Percentiles rank a stretch among this genome's conserved stretches.
phyloP scores from a whole-genome alignment of 1,140 invertebrate genomes.

The Hirudo medicinalis region DNA sequence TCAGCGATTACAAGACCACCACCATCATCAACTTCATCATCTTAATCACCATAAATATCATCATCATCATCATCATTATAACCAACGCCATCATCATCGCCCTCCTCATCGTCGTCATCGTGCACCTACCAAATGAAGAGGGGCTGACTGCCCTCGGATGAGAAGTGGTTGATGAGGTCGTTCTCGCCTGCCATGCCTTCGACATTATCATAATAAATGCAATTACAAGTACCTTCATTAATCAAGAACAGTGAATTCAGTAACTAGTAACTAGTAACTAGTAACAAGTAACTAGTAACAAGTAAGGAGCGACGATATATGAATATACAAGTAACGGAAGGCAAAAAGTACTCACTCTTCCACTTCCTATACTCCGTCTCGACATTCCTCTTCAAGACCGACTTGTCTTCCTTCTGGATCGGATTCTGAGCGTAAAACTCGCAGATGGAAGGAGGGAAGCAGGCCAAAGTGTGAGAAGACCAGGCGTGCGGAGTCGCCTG shows the following conservation, averaged over 20 bases:
- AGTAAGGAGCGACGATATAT: neutral
- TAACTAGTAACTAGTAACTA: neutral
- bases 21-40: neutral
- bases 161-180: constrained; percentile 87
- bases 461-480: constrained; percentile 77
- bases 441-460: constrained; percentile 71
- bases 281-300: too few species aligned
- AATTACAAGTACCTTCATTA: neutral
- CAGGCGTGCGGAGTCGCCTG: constrained; percentile 84
- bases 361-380: constrained; percentile 74
- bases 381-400: constrained; percentile 50
- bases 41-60: neutral
- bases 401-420: constrained; percentile 74
- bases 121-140: constrained; percentile 52
- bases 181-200: constrained; percentile 81
- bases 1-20: neutral
- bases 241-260: neutral
- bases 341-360: constrained; percentile 48
- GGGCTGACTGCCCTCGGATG: constrained; percentile 58
- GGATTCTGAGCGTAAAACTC: constrained; percentile 64
- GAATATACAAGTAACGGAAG: constrained; percentile 4
- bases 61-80: neutral
- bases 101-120: constrained; percentile 3
- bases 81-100: neutral
- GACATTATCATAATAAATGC: constrained; percentile 3